phyloP scores from a whole-genome alignment of 2,113 vertebrate genomes.

The Pitta sordida region DNA sequence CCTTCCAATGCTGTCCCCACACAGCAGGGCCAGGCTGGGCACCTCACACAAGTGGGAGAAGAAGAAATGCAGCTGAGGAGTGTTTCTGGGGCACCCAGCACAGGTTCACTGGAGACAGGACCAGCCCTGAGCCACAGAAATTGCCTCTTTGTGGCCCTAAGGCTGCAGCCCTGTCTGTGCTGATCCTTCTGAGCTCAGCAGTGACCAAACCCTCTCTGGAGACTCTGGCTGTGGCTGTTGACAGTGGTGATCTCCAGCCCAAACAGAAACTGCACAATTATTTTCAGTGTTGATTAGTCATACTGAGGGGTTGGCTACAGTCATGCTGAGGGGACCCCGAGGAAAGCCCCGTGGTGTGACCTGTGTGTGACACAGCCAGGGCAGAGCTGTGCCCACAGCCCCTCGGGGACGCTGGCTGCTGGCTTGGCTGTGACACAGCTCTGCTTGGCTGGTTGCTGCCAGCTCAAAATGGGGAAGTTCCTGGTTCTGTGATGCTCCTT shows the following conservation, averaged over 20 bases:
- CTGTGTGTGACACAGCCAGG: neutral
- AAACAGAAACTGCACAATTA: neutral
- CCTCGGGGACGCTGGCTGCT: neutral
- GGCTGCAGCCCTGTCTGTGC: neutral
- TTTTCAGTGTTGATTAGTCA: neutral
- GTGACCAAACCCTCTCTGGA: neutral
- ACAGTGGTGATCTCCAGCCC: neutral
- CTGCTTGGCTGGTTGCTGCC: neutral
- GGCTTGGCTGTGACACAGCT: neutral
- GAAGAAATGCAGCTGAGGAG: neutral
- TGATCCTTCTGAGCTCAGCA: neutral
- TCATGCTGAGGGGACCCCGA: neutral
- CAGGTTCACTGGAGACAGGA: neutral
- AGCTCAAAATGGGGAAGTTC: neutral
- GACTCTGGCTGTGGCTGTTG: neutral
- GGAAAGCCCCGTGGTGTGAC: neutral
- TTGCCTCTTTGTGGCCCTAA: neutral
- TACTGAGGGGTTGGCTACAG: neutral
- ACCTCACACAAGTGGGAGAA: neutral
- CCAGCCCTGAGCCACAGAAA: neutral
- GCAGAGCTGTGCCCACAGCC: rapidly evolving
- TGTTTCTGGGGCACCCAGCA: neutral
- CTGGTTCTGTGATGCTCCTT: neutral
- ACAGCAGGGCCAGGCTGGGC: neutral
- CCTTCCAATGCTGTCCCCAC: neutral